Percentiles rank a stretch among this genome's conserved stretches.
Evolutionary conservation across 2,797 vertebrate species (phyloP).

Genomic region (Taenioides sp.): DNA sequence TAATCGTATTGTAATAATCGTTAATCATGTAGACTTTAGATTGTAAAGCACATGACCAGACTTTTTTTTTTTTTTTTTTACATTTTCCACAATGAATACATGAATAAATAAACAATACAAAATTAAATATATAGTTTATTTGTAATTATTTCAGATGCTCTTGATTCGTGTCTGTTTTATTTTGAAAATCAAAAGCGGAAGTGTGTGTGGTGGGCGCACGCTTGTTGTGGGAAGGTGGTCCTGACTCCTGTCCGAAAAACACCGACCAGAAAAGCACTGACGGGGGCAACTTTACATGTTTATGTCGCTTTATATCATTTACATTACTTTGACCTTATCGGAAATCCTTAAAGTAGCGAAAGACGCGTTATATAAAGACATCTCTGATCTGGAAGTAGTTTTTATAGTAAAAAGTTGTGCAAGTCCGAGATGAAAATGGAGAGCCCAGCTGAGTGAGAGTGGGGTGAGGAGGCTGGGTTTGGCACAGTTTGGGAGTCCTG

Average conservation of each 20-base stretch:
- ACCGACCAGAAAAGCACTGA: conserved; percentile 52
- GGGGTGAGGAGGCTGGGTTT: conserved; percentile 78
- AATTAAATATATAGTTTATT: no score
- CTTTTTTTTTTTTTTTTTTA: no score
- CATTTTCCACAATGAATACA: no score
- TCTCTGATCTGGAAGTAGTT: conserved; percentile 13
- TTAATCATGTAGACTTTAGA: no score
- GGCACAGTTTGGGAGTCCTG: conserved; percentile 64
- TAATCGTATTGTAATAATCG: no score
- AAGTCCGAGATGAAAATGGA: conserved; percentile 73
- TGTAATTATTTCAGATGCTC: no score
- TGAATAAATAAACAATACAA: no score
- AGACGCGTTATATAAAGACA: not conserved
- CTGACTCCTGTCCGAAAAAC: conserved; percentile 66
- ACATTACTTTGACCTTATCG: not conserved
- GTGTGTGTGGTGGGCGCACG: fast-evolving
- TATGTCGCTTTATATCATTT: not conserved
- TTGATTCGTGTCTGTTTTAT: conserved; percentile 31
- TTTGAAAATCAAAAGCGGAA: conserved; percentile 52
- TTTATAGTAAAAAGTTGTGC: conserved; percentile 59
- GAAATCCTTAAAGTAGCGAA: not conserved
- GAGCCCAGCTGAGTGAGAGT: conserved; percentile 78
- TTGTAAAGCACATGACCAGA: no score
- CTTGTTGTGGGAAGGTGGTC: conserved; percentile 62
- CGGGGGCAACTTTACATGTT: conserved; percentile 17